Conservation (phyloP, 2,797 vertebrate species). For the Alexandromys oeconomus region DNA sequence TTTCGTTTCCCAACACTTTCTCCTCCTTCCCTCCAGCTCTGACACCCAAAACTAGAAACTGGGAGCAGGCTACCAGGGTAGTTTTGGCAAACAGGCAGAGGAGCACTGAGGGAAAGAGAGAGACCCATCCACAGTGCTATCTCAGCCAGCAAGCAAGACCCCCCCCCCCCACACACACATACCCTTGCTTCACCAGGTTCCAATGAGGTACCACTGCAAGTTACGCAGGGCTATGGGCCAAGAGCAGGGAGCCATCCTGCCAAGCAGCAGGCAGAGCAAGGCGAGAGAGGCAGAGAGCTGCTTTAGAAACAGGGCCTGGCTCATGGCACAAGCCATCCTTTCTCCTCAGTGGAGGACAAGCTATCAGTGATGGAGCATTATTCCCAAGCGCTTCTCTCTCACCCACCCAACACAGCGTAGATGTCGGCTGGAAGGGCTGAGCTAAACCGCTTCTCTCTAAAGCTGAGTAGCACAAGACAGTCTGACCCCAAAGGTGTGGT, state of each 20-base stretch:
- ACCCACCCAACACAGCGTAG: constrained; percentile 28
- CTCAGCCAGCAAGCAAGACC: not conserved
- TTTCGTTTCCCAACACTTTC: constrained; percentile 36
- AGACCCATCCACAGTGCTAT: not conserved
- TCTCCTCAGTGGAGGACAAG: constrained; percentile 63
- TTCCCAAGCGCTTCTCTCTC: constrained; percentile 67
- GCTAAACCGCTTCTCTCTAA: constrained; percentile 77
- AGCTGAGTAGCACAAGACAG: not conserved
- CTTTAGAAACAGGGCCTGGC: not conserved
- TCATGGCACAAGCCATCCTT: constrained; percentile 67
- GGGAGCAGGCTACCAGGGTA: no score
- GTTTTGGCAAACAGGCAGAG: not conserved
- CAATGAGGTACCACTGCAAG: not conserved
- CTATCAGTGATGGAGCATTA: constrained; percentile 66
- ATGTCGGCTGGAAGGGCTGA: constrained; percentile 63
- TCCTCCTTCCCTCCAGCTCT: not conserved
- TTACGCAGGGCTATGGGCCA: not conserved
- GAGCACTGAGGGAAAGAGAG: not conserved
- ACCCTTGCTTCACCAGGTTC: constrained; percentile 9
- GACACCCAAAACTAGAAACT: not conserved
- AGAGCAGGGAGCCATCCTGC: not conserved
- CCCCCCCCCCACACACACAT: no score
- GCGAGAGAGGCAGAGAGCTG: not conserved
- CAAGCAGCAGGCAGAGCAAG: not conserved
- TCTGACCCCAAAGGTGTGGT: not conserved